A percentile compares a stretch with the other conserved stretches of the same genome.
Evolutionary conservation across 2,797 vertebrate species (phyloP).

Genomic region (Microhierax caerulescens): DNA sequence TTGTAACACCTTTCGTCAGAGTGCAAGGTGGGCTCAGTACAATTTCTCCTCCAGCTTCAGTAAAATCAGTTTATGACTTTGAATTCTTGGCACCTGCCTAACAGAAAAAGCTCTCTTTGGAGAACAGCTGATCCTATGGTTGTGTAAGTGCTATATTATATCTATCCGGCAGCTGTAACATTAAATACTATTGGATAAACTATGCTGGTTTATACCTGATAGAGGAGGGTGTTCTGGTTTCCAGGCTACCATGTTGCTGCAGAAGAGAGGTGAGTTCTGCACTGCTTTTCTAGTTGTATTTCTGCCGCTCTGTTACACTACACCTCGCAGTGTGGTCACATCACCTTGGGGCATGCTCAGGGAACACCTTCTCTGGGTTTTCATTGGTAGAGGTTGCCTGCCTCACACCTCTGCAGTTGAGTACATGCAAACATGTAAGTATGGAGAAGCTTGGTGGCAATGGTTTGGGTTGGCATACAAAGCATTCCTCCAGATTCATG

Average conservation of each 20-base stretch:
- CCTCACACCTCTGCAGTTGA: neutral
- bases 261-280: neutral
- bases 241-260: neutral
- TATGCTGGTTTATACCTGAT: neutral
- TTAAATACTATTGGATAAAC: neutral
- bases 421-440: neutral
- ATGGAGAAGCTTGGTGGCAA: neutral
- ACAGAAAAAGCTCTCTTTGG: neutral
- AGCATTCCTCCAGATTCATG: neutral
- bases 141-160: neutral
- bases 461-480: neutral
- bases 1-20: neutral
- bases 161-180: neutral
- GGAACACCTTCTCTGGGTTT: neutral
- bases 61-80: constrained; percentile 11
- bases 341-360: neutral
- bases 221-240: neutral
- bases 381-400: neutral
- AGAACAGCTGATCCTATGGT: neutral
- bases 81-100: neutral
- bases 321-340: neutral
- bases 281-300: neutral
- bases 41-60: neutral
- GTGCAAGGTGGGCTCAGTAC: neutral
- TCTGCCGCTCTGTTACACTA: neutral